These are phyloP conservation scores for Cydia pomonella DNA, from an alignment of 1,140 invertebrate genomes.

Conservation along the genomic window DNA sequence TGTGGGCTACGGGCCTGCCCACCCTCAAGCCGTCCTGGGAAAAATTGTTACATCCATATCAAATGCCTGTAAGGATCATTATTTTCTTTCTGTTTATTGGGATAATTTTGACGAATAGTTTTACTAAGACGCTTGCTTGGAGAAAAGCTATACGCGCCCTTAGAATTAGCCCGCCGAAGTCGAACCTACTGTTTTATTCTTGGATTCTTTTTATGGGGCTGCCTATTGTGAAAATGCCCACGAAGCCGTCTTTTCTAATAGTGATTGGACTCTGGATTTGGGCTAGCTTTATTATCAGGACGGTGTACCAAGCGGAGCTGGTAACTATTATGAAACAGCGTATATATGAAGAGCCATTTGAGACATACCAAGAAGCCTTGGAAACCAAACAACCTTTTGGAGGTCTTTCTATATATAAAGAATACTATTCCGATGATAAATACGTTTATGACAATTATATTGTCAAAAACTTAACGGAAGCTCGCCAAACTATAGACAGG, in stretches of 20 bases:
- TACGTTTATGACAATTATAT: conserved; percentile 53
- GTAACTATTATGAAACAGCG: conserved; percentile 51
- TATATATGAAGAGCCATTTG: conserved; percentile 44
- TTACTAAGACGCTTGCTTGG: conserved; percentile 46
- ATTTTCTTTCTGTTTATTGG: conserved; percentile 51
- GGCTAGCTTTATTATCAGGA: conserved; percentile 57
- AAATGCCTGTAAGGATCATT: conserved; percentile 44
- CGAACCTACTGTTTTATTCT: conserved; percentile 58
- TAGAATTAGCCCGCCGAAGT: conserved; percentile 46
- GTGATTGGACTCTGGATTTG: conserved; percentile 57
- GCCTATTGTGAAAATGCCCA: conserved; percentile 48
- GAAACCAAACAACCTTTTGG: conserved; percentile 48
- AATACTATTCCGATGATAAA: conserved; percentile 53
- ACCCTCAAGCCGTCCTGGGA: conserved; percentile 50
- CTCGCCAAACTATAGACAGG: conserved; percentile 41
- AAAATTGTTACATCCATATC: conserved; percentile 58
- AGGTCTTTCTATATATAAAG: conserved; percentile 47
- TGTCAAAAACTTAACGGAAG: conserved; percentile 40
- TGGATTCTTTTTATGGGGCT: conserved; percentile 58
- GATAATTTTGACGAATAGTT: conserved; percentile 46
- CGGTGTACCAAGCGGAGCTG: conserved; percentile 56
- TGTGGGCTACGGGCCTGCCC: conserved; percentile 56
- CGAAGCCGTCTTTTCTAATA: conserved; percentile 42
- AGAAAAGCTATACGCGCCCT: conserved; percentile 44
- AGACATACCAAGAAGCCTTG: conserved; percentile 47